Percentiles rank a stretch among this genome's conserved stretches.
Conservation (phyloP, 2,113 vertebrate species). For the Anthoscopus minutus region DNA sequence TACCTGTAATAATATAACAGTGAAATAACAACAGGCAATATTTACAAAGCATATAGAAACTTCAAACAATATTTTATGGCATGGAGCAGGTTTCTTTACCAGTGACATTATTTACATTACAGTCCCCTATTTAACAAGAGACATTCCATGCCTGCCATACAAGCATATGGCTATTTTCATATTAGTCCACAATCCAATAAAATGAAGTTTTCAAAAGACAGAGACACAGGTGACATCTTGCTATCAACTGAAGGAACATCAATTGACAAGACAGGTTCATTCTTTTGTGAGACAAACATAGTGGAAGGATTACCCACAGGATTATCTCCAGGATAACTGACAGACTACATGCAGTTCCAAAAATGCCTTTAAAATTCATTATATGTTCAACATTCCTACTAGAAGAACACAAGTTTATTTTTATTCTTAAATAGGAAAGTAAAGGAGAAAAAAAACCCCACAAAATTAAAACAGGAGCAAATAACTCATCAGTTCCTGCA, state of each 20-base stretch:
- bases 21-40: neutral
- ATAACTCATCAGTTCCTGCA: neutral
- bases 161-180: neutral
- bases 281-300: neutral
- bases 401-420: neutral
- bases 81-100: neutral
- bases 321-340: neutral
- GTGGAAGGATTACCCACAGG: neutral
- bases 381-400: neutral
- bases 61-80: neutral
- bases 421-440: neutral
- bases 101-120: neutral
- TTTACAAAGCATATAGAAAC: neutral
- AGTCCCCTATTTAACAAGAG: neutral
- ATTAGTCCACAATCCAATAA: neutral
- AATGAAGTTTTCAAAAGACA: neutral
- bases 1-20: neutral
- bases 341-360: neutral
- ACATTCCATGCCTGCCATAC: neutral
- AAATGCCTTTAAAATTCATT: neutral
- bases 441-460: accelerated
- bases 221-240: neutral
- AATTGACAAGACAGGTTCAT: neutral
- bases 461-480: neutral
- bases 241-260: neutral